Percentiles rank a stretch among this genome's conserved stretches.
These are phyloP conservation scores for Sylvia borin DNA, from an alignment of 2,797 vertebrate species.

Conservation along the genomic window DNA sequence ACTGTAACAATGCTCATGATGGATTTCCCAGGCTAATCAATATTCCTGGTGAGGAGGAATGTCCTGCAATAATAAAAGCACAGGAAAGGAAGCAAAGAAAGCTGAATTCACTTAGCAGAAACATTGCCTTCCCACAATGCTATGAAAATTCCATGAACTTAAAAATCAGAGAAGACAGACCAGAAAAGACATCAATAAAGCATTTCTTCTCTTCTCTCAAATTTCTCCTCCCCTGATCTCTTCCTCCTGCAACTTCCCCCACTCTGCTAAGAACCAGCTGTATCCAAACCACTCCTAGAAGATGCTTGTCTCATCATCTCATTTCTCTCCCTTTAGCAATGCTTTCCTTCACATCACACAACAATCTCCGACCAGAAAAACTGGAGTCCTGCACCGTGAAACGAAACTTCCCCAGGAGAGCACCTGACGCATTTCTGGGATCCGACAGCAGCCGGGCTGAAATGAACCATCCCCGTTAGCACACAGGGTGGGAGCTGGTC, in stretches of 20 bases:
- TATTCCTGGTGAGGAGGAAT: background rate
- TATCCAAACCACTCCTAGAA: background rate
- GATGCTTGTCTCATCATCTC: background rate
- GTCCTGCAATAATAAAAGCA: background rate
- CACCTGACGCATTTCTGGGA: background rate
- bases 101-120: background rate
- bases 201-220: background rate
- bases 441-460: background rate
- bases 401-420: background rate
- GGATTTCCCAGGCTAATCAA: background rate
- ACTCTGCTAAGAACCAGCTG: background rate
- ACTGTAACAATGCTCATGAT: background rate
- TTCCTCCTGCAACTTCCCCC: background rate
- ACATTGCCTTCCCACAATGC: background rate
- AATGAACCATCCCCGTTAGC: background rate
- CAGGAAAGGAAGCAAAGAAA: background rate
- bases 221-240: background rate
- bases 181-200: background rate
- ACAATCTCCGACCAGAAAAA: background rate
- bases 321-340: background rate
- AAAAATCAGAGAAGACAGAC: background rate
- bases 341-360: background rate
- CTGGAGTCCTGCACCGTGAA: background rate
- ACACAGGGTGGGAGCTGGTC: background rate
- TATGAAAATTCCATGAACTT: background rate